Evolutionary conservation across 2,797 vertebrate genomes (phyloP).

Genomic region (Martes flavigula): DNA sequence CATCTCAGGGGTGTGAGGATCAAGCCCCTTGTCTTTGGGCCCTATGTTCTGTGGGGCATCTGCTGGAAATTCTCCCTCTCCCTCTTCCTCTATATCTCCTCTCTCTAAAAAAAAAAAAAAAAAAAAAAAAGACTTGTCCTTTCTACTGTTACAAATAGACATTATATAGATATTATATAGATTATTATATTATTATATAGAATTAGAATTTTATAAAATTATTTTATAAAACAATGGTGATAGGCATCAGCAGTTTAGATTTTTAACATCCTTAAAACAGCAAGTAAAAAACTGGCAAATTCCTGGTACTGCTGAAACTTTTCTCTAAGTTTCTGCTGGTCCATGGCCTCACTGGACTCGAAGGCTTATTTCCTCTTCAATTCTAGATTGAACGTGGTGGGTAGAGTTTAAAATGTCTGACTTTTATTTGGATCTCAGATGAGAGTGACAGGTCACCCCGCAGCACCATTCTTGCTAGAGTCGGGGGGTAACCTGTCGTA

Average conservation of each 20-base stretch:
- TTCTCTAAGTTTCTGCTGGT: not conserved
- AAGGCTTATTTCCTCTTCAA: not conserved
- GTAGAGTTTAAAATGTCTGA: conserved; percentile 23
- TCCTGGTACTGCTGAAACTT: not conserved
- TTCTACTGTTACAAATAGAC: not conserved
- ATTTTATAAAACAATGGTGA: not conserved
- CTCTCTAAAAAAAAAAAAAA: not conserved
- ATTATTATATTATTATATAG: too few species aligned
- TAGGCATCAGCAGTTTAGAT: not conserved
- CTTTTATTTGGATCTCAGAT: not conserved
- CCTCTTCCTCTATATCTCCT: not conserved
- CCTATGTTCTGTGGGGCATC: not conserved
- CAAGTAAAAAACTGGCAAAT: not conserved
- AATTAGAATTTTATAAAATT: not conserved
- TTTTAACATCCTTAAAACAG: conserved; percentile 2
- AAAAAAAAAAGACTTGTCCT: not conserved
- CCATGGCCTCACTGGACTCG: not conserved
- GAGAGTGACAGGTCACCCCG: not conserved
- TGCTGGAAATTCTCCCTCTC: not conserved
- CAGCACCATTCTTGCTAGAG: not conserved
- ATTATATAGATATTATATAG: too few species aligned
- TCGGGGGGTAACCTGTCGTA: conserved; percentile 18
- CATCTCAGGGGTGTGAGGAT: not conserved
- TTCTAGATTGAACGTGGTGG: not conserved
- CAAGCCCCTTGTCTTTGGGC: not conserved